Evolutionary conservation across 37 sponge, comb jelly and placozoan genomes (phyloP), one percentile per base, ranked within the genome.

Genomic region (Tethya wilhelma): DNA sequence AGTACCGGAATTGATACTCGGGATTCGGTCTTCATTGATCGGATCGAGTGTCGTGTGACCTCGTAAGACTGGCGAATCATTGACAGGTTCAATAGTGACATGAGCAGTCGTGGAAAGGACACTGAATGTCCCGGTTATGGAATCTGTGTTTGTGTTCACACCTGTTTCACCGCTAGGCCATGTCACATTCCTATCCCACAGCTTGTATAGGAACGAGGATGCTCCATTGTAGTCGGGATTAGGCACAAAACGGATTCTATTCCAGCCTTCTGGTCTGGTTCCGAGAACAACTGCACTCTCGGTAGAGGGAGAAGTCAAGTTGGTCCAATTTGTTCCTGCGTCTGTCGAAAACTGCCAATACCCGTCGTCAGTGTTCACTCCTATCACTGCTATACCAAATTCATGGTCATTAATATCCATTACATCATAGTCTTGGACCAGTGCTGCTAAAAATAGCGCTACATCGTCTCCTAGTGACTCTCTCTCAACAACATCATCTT

Each of bases 331-430:
- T 0, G 14, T n/a, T 11, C 93, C 96, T 11, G 64, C 80, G 84
- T 87, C 64, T 12, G 64, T 44, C 1, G 87, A 70, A 34, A 80
- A 77, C 78, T 96, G 88, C 96, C 96, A 96, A 8, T 32, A 62
- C 9, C 96, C 96, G 53, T 93, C 90, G 8, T 32, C 37, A 42
- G 38, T 59, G 32, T 93, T 91, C 7, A 44, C 78, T 2, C 43
- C 79, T 49, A 90, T 58, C 2, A 96, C 69, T 36, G 96, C 96
- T 45, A 96, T 90, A 0, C 96, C 96, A 73, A 92, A 83, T 44
- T 77, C 45, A 72, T 71, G 64, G 31, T 68, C 71, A 17, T 58
- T 56, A 9, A 66, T 4, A 38, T 37, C 45, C 14, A 11, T 33
- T 14, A 82, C 58, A 55, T 96, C 96, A 14, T 86, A 86, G 77